These are phyloP conservation scores for Eristalis intricaria DNA, from an alignment of 2,888 invertebrate genomes.

Conservation along the genomic window DNA sequence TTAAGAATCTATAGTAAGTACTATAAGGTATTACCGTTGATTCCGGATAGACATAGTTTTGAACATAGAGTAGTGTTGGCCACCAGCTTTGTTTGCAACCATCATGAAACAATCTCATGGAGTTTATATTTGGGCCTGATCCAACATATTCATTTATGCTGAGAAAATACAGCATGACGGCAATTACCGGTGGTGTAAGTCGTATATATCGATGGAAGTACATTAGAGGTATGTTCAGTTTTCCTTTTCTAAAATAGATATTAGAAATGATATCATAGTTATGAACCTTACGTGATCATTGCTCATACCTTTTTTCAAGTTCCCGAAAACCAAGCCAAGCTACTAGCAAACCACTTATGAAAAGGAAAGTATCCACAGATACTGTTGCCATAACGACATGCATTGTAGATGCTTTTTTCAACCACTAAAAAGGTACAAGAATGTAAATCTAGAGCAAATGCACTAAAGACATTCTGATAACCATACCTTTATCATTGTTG, in stretches of 20 bases:
- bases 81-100: constrained; percentile 82
- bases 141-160: constrained; percentile 82
- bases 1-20: background rate
- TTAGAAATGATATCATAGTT: background rate
- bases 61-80: constrained; percentile 81
- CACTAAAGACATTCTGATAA: background rate
- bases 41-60: constrained; percentile 81
- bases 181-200: constrained; percentile 83
- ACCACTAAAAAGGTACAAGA: constrained; percentile 74
- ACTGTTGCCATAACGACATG: constrained; percentile 81
- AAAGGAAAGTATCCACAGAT: constrained; percentile 85
- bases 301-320: constrained; percentile 77
- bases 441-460: background rate
- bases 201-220: constrained; percentile 81
- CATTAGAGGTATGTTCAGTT: constrained; percentile 78
- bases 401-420: constrained; percentile 77
- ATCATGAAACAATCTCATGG: constrained; percentile 75
- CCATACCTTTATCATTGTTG: constrained; percentile 24
- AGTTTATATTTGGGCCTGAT: constrained; percentile 83
- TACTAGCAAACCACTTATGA: constrained; percentile 84
- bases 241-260: constrained; percentile 75
- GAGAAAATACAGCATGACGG: constrained; percentile 82
- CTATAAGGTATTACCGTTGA: constrained; percentile 75
- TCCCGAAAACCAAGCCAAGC: constrained; percentile 80
- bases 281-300: constrained; percentile 26